phyloP scores from a whole-genome alignment of 2,888 invertebrate species.

The Actias luna region DNA sequence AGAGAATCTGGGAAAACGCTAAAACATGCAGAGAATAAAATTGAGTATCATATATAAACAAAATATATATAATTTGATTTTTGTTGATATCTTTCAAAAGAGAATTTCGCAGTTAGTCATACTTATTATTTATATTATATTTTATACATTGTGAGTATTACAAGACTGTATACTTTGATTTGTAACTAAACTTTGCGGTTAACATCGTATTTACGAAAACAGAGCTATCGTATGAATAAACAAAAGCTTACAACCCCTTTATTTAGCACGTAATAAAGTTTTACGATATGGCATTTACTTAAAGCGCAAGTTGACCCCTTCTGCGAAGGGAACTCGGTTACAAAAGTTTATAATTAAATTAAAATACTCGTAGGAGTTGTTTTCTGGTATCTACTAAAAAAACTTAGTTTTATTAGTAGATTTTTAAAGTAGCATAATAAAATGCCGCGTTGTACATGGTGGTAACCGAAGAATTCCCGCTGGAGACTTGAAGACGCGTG shows the following conservation, averaged over 20 bases:
- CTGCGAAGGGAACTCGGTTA: slow-evolving; percentile 42
- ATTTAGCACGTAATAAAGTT: slow-evolving; percentile 79
- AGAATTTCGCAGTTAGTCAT: no score
- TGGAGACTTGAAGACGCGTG: no score
- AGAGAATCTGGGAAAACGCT: no score
- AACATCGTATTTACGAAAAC: slow-evolving; percentile 35
- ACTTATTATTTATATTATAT: no score
- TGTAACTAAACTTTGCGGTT: slow-evolving; percentile 22
- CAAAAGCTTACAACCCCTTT: slow-evolving; percentile 73
- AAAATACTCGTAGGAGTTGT: slow-evolving; percentile 71
- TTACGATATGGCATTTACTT: slow-evolving; percentile 76
- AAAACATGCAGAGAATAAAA: no score
- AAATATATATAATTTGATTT: no score
- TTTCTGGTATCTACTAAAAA: slow-evolving; percentile 33
- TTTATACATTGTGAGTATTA: background rate
- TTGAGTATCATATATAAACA: no score
- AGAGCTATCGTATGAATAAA: slow-evolving; percentile 48
- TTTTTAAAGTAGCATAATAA: background rate
- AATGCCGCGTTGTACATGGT: no score
- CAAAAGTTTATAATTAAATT: slow-evolving; percentile 81
- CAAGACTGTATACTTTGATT: background rate
- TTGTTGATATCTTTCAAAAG: no score
- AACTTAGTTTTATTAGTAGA: background rate
- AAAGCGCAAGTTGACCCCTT: slow-evolving; percentile 74
- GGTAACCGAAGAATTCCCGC: no score